Evolutionary conservation across 2,797 vertebrate genomes (phyloP).

Genomic region (Sebastes jordani): DNA sequence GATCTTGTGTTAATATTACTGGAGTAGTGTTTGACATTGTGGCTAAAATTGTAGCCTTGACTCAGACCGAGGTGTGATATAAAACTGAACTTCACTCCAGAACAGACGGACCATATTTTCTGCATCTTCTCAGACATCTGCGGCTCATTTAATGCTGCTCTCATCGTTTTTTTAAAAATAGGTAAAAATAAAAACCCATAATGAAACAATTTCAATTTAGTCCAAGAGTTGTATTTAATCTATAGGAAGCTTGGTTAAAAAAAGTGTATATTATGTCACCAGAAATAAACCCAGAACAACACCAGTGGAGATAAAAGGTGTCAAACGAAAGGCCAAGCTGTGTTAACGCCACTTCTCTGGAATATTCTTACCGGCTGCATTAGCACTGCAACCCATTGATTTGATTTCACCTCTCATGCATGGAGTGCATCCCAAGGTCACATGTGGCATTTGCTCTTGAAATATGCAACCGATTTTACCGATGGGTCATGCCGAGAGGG

Average conservation of each 20-base stretch:
- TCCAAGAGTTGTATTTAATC: not conserved
- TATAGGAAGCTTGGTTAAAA: not conserved
- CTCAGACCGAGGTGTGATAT: not conserved
- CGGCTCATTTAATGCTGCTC: not conserved
- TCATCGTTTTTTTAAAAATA: not conserved
- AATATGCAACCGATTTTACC: conserved; percentile 33
- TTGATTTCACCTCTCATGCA: conserved; percentile 57
- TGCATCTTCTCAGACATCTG: not conserved
- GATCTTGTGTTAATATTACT: not conserved
- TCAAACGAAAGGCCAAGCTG: conserved; percentile 64
- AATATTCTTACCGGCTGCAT: conserved; percentile 66
- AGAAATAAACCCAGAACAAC: conserved; percentile 23
- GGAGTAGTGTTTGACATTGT: not conserved
- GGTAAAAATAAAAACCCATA: not conserved
- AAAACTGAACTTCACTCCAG: not conserved
- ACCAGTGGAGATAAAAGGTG: conserved; percentile 61
- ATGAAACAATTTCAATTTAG: not conserved
- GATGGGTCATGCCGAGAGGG: conserved; percentile 22
- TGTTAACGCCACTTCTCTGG: conserved; percentile 52
- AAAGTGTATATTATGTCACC: not conserved
- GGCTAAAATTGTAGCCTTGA: not conserved
- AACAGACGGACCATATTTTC: not conserved
- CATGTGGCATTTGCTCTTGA: conserved; percentile 53
- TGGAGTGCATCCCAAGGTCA: conserved; percentile 51
- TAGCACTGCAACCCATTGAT: conserved; percentile 64